Conservation (phyloP, 2,888 invertebrate species). For the Pseudanteris insignis region DNA sequence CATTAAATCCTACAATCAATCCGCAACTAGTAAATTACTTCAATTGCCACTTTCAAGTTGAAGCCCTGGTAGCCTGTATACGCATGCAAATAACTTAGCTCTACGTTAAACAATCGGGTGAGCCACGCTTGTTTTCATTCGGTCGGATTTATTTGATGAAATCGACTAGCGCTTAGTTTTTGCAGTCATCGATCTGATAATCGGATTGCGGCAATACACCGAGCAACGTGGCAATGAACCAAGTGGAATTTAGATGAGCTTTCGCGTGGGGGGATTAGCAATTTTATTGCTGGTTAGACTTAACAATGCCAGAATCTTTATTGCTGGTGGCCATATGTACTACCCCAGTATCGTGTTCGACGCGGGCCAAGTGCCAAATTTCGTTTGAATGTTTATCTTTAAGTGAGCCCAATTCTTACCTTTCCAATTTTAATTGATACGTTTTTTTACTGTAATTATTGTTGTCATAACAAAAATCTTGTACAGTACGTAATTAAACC, state of each 20-base stretch:
- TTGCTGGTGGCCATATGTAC: slow-evolving; percentile 33
- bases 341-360: slow-evolving; percentile 18
- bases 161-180: slow-evolving; percentile 15
- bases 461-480: too few species aligned
- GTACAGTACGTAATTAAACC: too few species aligned
- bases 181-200: slow-evolving; percentile 29
- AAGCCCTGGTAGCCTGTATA: too few species aligned
- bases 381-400: slow-evolving; percentile 19
- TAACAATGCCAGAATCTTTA: slow-evolving; percentile 28
- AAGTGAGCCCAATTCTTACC: too few species aligned
- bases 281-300: slow-evolving; percentile 43
- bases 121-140: too few species aligned
- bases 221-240: slow-evolving; percentile 34
- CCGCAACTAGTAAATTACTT: too few species aligned
- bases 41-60: too few species aligned
- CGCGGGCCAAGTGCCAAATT: slow-evolving; percentile 43
- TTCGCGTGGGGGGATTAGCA: slow-evolving; percentile 38
- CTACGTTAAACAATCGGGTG: too few species aligned
- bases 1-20: too few species aligned
- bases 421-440: too few species aligned
- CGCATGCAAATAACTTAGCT: too few species aligned
- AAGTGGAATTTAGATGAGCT: slow-evolving; percentile 44
- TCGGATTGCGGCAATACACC: slow-evolving; percentile 31
- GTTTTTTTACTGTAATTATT: too few species aligned
- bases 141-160: slow-evolving; percentile 8